Base-by-base conservation (phyloP, 2,888 invertebrate genomes). In the Diloba caeruleocephala region DNA sequence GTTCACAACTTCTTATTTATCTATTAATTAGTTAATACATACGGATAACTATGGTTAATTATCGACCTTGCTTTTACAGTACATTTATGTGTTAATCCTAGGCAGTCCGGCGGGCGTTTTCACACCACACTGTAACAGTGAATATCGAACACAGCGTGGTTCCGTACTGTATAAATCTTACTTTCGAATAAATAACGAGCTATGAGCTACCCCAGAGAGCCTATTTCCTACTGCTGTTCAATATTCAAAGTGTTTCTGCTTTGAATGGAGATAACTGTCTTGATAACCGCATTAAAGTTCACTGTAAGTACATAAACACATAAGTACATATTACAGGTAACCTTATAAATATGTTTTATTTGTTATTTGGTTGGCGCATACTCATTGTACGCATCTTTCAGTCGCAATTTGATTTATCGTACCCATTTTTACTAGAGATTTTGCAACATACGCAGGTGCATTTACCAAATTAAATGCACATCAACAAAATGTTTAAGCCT, bases 121-220 rank as follows among this genome's bases (percentile, higher is more conserved):
- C 66, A 62, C 62, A 53, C 62, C 29, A 39, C 38, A 32, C 28
- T 44, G 49, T 66, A 71, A 69, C 69, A 67, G 44, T 43, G 44
- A 57, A 59, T 70, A 63, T 64, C 68, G 58, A 65, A 62, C 70
- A 17, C 78, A 71, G 74, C 77, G 46, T 70, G 71, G 58, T 66
- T 61, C 63, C 66, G 63, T 63, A 71, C 67, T 70, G 48, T 57
- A 74, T 75, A 76, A 65, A 76, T 70, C 69, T 67, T 62, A 75
- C 76, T 79, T 79, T 78, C 72, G 42, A 71, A 72, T 62, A 67
- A 64, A 65, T 69, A 71, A 78, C 69, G 68, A 74, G 70, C 51
- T 54, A 39, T 44, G 41, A 49, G 50, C 59, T 52, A 59, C 57
- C 60, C 67, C 43, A 49, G 45, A 52, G 57, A 42, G 36, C 44